These are phyloP conservation scores for Nasonia oneida DNA, from an alignment of 2,888 invertebrate genomes.

Conservation along the genomic window DNA sequence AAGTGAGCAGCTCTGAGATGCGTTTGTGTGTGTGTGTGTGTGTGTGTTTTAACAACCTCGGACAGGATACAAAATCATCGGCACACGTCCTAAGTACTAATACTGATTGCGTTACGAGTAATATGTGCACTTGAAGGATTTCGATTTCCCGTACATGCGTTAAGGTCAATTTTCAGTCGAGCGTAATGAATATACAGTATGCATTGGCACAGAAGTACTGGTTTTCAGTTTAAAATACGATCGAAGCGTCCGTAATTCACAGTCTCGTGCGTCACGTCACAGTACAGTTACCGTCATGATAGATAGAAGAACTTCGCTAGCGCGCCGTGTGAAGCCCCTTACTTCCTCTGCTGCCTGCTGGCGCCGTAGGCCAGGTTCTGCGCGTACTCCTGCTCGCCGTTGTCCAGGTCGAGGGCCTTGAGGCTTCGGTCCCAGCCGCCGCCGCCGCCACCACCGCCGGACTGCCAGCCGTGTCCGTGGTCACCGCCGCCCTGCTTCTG, in stretches of 20 bases:
- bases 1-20: background rate
- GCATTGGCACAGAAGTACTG: slow-evolving; percentile 1
- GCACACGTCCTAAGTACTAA: slow-evolving; percentile 20
- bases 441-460: slow-evolving; percentile 78
- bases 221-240: background rate
- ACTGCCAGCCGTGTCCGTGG: slow-evolving; percentile 73
- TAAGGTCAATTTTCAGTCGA: background rate
- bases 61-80: slow-evolving; percentile 26
- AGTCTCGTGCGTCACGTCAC: slow-evolving; percentile 52
- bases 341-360: slow-evolving; percentile 24
- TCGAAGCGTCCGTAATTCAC: slow-evolving; percentile 24
- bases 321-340: background rate
- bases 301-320: background rate
- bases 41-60: background rate
- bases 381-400: slow-evolving; percentile 76
- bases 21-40: background rate
- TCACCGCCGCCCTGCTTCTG: slow-evolving; percentile 83
- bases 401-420: slow-evolving; percentile 65
- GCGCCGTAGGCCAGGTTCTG: slow-evolving; percentile 85
- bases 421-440: slow-evolving; percentile 87
- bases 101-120: slow-evolving; percentile 38
- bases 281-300: background rate
- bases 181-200: background rate
- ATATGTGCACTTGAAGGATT: slow-evolving; percentile 41
- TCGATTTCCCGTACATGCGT: background rate